Conservation (phyloP, 2,113 vertebrate species). For the Lethenteron reissneri region DNA sequence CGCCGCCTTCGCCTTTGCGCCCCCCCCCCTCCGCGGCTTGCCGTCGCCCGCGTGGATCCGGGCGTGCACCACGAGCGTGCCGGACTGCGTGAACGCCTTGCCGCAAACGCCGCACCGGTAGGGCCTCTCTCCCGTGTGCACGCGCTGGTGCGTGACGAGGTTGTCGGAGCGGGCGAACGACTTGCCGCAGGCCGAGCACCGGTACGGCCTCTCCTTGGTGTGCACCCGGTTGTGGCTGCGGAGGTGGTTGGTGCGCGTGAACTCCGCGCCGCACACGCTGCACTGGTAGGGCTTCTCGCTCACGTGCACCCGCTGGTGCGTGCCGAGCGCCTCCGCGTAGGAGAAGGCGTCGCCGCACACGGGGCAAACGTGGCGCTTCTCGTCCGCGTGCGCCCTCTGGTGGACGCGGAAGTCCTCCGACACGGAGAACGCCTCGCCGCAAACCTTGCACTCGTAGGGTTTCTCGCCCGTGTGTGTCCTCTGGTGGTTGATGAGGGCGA, state of each 20-base stretch:
- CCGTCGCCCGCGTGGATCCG: not conserved
- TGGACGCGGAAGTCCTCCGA: not conserved
- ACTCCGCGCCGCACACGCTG: slow-evolving; percentile 2
- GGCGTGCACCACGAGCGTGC: not conserved
- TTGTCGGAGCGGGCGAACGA: not conserved
- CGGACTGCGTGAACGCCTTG: slow-evolving; percentile 1
- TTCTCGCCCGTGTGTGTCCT: slow-evolving; percentile 2
- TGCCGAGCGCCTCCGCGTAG: not conserved
- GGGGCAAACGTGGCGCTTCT: not conserved
- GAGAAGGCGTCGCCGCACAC: slow-evolving; percentile 1
- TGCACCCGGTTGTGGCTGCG: slow-evolving; percentile 2
- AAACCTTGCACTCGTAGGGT: not conserved
- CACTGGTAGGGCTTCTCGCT: not conserved
- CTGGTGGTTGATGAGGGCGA: slow-evolving; percentile 3
- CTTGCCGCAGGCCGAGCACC: not conserved
- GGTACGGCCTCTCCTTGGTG: not conserved
- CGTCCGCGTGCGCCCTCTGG: not conserved
- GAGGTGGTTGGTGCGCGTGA: not conserved
- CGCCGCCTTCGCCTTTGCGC: no score
- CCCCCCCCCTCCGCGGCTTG: no score
- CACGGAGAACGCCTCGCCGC: not conserved
- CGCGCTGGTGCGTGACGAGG: not conserved
- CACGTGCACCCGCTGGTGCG: not conserved
- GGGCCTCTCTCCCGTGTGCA: slow-evolving; percentile 3
- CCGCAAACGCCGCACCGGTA: slow-evolving; percentile 1